phyloP scores from a whole-genome alignment of 2,113 vertebrate genomes.

The Prinia subflava region DNA sequence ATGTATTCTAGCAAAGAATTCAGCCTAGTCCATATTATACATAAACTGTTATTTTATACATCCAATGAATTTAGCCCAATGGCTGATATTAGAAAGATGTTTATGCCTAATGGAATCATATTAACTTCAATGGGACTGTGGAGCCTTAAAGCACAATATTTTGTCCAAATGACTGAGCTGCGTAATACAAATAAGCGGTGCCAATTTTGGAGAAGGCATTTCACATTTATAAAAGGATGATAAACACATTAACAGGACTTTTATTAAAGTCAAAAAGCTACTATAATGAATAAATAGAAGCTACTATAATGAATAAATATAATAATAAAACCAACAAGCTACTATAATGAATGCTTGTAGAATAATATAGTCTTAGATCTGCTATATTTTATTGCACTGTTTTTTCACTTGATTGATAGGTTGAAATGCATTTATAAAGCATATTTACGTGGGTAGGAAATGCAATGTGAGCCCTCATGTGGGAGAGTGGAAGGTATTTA shows the following conservation, averaged over 20 bases:
- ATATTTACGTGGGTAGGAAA: not conserved
- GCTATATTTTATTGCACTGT: not conserved
- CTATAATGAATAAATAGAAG: not conserved
- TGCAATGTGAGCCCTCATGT: not conserved
- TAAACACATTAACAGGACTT: constrained; percentile 31
- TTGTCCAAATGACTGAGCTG: constrained; percentile 22
- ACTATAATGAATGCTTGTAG: not conserved
- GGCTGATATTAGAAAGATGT: not conserved
- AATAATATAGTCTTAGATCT: not conserved
- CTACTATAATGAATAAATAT: not conserved
- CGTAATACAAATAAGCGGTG: constrained; percentile 3
- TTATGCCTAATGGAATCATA: constrained; percentile 20
- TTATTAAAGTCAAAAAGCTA: constrained; percentile 35
- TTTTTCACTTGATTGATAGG: not conserved
- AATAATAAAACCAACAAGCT: not conserved
- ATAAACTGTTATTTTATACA: not conserved
- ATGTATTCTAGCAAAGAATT: constrained; percentile 8
- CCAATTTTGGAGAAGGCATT: constrained; percentile 9
- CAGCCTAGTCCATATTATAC: not conserved
- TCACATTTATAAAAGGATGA: not conserved
- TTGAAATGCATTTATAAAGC: not conserved
- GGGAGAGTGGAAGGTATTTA: not conserved
- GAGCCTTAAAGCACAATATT: constrained; percentile 23
- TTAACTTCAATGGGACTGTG: not conserved
- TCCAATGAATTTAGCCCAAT: not conserved